These are phyloP conservation scores for Neodiprion virginianus DNA, from an alignment of 1,140 invertebrate species.

Conservation along the genomic window DNA sequence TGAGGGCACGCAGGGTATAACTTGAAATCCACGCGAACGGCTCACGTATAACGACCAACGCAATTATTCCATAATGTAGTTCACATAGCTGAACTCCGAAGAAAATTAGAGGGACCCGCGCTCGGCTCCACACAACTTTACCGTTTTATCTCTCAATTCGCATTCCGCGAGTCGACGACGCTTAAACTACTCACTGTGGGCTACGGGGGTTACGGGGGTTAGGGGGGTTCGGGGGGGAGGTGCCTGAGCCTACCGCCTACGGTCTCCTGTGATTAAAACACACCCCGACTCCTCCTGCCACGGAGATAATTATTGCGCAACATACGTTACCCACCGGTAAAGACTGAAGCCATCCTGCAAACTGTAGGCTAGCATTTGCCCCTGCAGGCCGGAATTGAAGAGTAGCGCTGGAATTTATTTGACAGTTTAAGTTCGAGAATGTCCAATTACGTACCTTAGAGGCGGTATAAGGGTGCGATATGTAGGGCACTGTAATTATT, in stretches of 20 bases:
- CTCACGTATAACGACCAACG: slow-evolving; percentile 47
- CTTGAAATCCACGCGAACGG: slow-evolving; percentile 21
- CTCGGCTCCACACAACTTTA: slow-evolving; percentile 41
- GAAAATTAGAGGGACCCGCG: slow-evolving; percentile 48
- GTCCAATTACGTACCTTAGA: slow-evolving; percentile 46
- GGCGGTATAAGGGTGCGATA: background rate
- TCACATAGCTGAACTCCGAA: slow-evolving; percentile 51
- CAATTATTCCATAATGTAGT: slow-evolving; percentile 57
- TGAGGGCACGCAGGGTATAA: slow-evolving; percentile 2
- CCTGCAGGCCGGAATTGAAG: slow-evolving; percentile 48
- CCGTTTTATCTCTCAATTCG: slow-evolving; percentile 58
- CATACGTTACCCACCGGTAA: slow-evolving; percentile 52
- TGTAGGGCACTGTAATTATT: slow-evolving; percentile 5
- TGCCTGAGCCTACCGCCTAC: slow-evolving; percentile 47
- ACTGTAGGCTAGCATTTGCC: slow-evolving; percentile 40
- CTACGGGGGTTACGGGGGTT: background rate
- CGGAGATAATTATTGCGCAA: slow-evolving; percentile 55
- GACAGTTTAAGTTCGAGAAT: slow-evolving; percentile 49
- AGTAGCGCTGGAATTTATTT: slow-evolving; percentile 51
- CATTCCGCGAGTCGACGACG: slow-evolving; percentile 52
- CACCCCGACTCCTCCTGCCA: slow-evolving; percentile 34
- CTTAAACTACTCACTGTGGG: slow-evolving; percentile 47
- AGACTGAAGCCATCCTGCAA: slow-evolving; percentile 36
- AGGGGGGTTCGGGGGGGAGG: slow-evolving; percentile 9
- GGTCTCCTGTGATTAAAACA: slow-evolving; percentile 57